Evolutionary conservation across 2,888 invertebrate genomes (phyloP).

Genomic region (Trichopria drosophilae): DNA sequence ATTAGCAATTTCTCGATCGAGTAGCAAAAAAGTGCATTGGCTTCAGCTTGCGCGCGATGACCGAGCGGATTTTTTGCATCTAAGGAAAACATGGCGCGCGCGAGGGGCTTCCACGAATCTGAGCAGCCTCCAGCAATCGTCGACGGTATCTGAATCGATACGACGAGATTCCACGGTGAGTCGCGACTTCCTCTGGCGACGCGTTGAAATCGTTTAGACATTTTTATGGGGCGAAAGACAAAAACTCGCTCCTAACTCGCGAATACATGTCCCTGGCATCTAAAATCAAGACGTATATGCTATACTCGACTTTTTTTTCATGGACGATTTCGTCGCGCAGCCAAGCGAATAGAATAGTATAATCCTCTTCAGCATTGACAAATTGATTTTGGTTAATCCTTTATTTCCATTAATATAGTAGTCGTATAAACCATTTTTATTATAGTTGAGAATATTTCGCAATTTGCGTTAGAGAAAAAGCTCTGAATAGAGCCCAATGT

Average conservation of each 20-base stretch:
- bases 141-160: conserved; percentile 2
- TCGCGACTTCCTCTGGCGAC: conserved; percentile 33
- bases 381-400: no score
- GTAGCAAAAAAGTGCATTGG: conserved; percentile 13
- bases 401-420: no score
- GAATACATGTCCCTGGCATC: not conserved
- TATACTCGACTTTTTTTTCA: no score
- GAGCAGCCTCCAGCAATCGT: not conserved
- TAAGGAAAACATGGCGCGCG: conserved; percentile 15
- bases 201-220: conserved; percentile 3
- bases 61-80: conserved; percentile 6
- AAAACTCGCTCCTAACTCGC: not conserved
- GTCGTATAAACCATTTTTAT: no score
- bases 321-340: no score
- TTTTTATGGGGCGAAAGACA: not conserved
- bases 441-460: no score
- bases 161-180: conserved; percentile 14
- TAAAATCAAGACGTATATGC: not conserved
- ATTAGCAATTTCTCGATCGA: conserved; percentile 20
- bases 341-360: no score
- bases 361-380: no score
- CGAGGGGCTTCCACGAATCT: conserved; percentile 17
- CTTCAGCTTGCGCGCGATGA: not conserved
- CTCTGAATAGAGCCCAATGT: no score
- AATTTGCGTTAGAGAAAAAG: no score